Base-by-base conservation (phyloP, 2,888 invertebrate species). In the Atrina japonica region DNA sequence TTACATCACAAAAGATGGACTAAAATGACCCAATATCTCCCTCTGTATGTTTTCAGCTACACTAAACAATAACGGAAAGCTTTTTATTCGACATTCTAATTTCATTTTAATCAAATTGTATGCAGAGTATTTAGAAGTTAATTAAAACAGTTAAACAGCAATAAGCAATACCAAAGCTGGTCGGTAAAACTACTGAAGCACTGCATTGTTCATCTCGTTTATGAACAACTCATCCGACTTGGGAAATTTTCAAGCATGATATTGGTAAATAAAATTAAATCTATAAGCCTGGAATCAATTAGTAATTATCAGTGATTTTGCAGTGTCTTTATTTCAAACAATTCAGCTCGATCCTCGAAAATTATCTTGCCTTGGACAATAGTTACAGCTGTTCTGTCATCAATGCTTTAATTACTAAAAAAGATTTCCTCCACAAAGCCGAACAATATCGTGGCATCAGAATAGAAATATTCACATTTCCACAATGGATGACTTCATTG, bases 61-160 rank as follows among this genome's bases (percentile, higher is more conserved):
- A 40, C 30, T 58, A 47, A 43, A 64, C 58, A 69, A 69, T 69
- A 53, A 63, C 29, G 63, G 52, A 69, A 63, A 47, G 55, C 47
- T 61, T 68, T 67, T 61, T 45, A 55, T 55, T 25, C 23, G 43
- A 29, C 49, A 49, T 58, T 18, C 35, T 30, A 55, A 47, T 45
- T 47, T 27, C 29, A 18, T 18, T 35, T 43, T 40, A 45, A 61
- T 47, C 53, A 61, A 68, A 61, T 47, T 53, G 14, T 53, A 47
- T 25, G 47, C 27, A 35, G 43, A 30, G 40, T 40, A 47, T 68
- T 61, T 55, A 68, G 45, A 59, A 47, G 53, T 68, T 68, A 61
- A 68, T 68, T 68, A 68, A 68, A 61, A 68, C 55, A 21, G 35
- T 50, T 61, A 45, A 61, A 61, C 61, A 61, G 56, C 40, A 56